phyloP scores from a whole-genome alignment of 2,797 vertebrate genomes.

The Lacerta viridis region DNA sequence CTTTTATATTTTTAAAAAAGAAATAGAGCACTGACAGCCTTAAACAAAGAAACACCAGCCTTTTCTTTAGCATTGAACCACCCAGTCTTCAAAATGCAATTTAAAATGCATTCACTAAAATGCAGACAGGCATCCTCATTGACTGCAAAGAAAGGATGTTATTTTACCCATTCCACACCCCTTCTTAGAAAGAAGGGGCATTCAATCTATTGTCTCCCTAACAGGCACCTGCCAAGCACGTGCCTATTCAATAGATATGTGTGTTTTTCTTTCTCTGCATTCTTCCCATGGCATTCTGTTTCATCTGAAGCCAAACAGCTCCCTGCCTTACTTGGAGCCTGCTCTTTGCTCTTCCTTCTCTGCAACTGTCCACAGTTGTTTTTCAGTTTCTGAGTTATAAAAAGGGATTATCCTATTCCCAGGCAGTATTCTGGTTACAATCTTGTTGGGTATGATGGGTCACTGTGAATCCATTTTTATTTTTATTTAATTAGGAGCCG shows the following conservation, averaged over 20 bases:
- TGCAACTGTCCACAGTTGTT: neutral
- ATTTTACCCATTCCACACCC: constrained; percentile 1
- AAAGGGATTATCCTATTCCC: neutral
- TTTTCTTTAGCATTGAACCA: neutral
- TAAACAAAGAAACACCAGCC: neutral
- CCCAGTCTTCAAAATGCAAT: constrained; percentile 10
- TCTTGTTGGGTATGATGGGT: neutral
- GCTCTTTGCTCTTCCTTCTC: neutral
- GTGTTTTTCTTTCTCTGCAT: neutral
- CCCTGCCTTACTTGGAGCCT: neutral
- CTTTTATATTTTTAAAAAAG: neutral
- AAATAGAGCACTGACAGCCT: neutral
- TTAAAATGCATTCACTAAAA: neutral
- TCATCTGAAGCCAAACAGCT: neutral
- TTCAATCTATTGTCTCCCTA: constrained; percentile 17
- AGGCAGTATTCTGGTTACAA: neutral
- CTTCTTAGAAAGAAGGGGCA: neutral
- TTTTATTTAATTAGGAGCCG: neutral
- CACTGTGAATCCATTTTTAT: neutral
- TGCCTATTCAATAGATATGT: neutral
- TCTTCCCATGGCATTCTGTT: neutral
- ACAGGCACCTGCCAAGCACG: constrained; percentile 4
- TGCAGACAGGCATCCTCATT: constrained; percentile 5
- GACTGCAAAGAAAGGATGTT: constrained; percentile 29
- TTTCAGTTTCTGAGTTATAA: neutral